These are phyloP conservation scores for Drosophila pseudoananassae DNA, from an alignment of 1,140 invertebrate genomes.

Conservation along the genomic window DNA sequence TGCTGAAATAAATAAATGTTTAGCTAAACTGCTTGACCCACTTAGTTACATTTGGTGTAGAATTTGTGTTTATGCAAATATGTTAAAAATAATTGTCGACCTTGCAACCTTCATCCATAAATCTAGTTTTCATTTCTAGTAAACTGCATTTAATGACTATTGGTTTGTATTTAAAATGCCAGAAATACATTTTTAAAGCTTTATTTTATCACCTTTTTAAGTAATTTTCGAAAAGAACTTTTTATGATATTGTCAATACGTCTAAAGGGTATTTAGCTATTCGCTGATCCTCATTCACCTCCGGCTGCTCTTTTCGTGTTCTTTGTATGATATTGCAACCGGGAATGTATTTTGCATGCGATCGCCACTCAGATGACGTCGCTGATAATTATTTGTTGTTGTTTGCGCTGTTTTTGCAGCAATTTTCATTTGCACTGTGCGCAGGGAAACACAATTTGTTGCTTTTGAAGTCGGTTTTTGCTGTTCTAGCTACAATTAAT, in stretches of 20 bases:
- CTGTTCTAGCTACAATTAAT: slow-evolving; percentile 71
- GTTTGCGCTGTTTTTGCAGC: slow-evolving; percentile 39
- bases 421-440: slow-evolving; percentile 61
- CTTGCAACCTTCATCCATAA: too few species aligned
- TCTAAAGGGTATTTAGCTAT: slow-evolving; percentile 13
- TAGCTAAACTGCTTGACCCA: too few species aligned
- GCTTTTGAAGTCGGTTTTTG: slow-evolving; percentile 33
- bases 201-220: background rate
- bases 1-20: background rate
- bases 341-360: slow-evolving; percentile 76
- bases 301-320: slow-evolving; percentile 38
- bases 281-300: slow-evolving; percentile 9
- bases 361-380: slow-evolving; percentile 60
- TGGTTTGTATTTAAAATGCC: background rate
- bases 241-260: background rate
- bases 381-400: slow-evolving; percentile 50
- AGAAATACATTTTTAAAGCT: too few species aligned
- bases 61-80: too few species aligned
- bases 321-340: slow-evolving; percentile 43
- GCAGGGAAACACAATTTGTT: slow-evolving; percentile 66
- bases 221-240: background rate
- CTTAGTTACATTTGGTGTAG: too few species aligned
- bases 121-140: background rate
- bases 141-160: background rate
- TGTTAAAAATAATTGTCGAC: too few species aligned